A percentile compares a stretch with the other conserved stretches of the same genome.
These are phyloP conservation scores for Meta bourneti DNA, from an alignment of 2,888 invertebrate genomes.

Conservation along the genomic window DNA sequence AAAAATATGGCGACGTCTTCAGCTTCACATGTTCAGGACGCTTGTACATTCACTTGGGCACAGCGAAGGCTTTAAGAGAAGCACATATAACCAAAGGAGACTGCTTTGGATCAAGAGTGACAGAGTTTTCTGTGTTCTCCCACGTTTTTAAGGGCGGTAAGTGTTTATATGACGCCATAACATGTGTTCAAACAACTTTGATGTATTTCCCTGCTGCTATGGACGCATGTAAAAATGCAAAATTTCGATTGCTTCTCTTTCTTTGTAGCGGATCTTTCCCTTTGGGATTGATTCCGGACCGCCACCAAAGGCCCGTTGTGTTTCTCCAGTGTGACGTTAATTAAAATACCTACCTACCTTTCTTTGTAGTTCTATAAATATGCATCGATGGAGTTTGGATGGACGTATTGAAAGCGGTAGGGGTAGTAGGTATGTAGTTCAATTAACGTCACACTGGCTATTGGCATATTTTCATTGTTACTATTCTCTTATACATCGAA, in stretches of 20 bases:
- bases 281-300: too few relatives aligned
- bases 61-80: constrained; percentile 36
- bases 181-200: neutral
- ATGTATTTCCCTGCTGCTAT: neutral
- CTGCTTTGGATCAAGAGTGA: constrained; percentile 7
- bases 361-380: neutral
- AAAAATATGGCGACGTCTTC: constrained; percentile 77
- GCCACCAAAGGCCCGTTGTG: too few relatives aligned
- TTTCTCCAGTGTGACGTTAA: too few relatives aligned
- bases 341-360: too few relatives aligned
- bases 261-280: too few relatives aligned
- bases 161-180: neutral
- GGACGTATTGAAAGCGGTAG: neutral
- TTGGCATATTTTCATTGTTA: too few relatives aligned
- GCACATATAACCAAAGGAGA: constrained; percentile 25
- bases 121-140: neutral
- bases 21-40: constrained; percentile 48
- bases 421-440: too few relatives aligned
- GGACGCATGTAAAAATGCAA: neutral
- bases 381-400: neutral
- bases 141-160: constrained; percentile 3
- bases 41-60: constrained; percentile 49
- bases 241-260: neutral
- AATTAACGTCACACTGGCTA: too few relatives aligned
- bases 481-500: too few relatives aligned